Percentiles rank a stretch among this genome's conserved stretches.
Conservation (phyloP, 2,888 invertebrate species). For the Lycaena phlaeas region DNA sequence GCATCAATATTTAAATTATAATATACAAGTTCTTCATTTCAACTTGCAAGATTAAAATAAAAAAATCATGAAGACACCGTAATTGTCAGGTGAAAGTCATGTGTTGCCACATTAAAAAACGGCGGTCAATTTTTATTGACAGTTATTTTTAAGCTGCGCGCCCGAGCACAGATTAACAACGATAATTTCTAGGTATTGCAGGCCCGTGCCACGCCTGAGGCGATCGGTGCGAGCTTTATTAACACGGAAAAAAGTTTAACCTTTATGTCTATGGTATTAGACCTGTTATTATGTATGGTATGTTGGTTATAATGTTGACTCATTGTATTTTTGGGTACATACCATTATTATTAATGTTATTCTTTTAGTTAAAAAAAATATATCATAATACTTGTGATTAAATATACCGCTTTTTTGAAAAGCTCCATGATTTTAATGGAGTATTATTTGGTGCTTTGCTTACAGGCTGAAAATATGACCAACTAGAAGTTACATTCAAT, state of each 20-base stretch:
- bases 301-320: conserved; percentile 1
- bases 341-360: too few relatives aligned
- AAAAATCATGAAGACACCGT: background rate
- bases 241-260: conserved; percentile 16
- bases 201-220: conserved; percentile 53
- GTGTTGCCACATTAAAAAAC: conserved; percentile 11
- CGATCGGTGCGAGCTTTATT: conserved; percentile 26
- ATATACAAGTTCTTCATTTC: too few relatives aligned
- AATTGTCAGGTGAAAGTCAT: conserved; percentile 10
- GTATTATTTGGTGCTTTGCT: too few relatives aligned
- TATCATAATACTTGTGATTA: too few relatives aligned
- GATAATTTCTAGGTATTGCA: conserved; percentile 42
- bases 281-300: conserved; percentile 5
- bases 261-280: conserved; percentile 1
- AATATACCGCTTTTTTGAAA: too few relatives aligned
- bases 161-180: conserved; percentile 30
- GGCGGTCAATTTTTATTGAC: conserved; percentile 21
- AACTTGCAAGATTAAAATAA: background rate
- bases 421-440: too few relatives aligned
- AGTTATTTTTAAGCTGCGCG: conserved; percentile 30
- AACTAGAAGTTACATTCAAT: too few relatives aligned
- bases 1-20: too few relatives aligned
- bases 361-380: too few relatives aligned
- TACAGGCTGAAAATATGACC: too few relatives aligned
- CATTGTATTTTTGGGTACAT: too few relatives aligned